Conservation (phyloP, 2,797 vertebrate species). For the Acipenser ruthenus region DNA sequence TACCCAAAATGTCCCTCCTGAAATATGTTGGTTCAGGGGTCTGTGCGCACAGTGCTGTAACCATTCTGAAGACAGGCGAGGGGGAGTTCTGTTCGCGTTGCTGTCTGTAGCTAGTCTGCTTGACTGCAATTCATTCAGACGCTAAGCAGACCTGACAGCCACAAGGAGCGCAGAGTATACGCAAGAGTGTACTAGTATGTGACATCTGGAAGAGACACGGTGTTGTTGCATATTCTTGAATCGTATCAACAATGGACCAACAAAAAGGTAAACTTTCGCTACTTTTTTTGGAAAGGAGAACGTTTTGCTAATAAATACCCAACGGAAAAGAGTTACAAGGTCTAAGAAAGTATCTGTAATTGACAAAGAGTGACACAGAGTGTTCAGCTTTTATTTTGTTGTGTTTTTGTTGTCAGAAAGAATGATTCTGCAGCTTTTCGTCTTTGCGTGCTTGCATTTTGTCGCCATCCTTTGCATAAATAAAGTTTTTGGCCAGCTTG, state of each 20-base stretch:
- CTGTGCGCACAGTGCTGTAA: not conserved
- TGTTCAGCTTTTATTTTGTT: not conserved
- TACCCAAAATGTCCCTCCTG: not conserved
- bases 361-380: not conserved
- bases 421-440: too few species aligned
- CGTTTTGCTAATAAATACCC: not conserved
- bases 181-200: not conserved
- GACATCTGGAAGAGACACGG: not conserved
- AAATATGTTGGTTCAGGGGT: not conserved
- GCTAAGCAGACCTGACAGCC: not conserved
- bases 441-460: too few species aligned
- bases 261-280: not conserved
- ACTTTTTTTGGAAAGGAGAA: not conserved
- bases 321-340: too few species aligned
- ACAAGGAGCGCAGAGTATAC: not conserved
- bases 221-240: not conserved
- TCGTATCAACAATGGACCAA: not conserved
- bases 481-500: too few species aligned
- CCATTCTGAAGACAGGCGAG: not conserved
- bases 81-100: not conserved
- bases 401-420: not conserved
- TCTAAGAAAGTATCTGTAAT: not conserved
- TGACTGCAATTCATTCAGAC: not conserved
- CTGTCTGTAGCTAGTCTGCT: not conserved
- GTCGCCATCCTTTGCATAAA: too few species aligned